Conservation (phyloP, 1,140 invertebrate species). For the Tribolium madens region DNA sequence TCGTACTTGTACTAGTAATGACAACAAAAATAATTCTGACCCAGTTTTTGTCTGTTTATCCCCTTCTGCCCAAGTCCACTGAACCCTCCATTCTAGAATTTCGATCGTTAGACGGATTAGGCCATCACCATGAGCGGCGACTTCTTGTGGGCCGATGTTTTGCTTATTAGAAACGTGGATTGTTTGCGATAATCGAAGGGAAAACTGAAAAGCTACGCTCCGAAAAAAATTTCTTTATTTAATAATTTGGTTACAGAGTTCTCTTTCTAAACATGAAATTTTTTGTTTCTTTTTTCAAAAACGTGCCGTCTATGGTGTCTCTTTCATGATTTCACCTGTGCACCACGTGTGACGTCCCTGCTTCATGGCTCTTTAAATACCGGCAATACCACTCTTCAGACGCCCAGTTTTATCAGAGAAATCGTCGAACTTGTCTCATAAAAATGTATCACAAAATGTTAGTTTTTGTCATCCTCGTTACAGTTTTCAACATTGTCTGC, state of each 20-base stretch:
- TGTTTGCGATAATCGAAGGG: too few species aligned
- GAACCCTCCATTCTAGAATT: slow-evolving; percentile 13
- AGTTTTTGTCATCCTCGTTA: not conserved
- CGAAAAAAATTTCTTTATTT: too few species aligned
- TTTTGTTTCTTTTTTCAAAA: not conserved
- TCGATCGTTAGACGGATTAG: slow-evolving; percentile 9
- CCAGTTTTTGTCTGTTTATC: not conserved
- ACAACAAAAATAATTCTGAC: slow-evolving; percentile 25
- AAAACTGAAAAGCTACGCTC: too few species aligned
- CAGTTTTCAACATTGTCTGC: not conserved
- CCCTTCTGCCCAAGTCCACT: not conserved
- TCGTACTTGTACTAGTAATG: slow-evolving; percentile 10
- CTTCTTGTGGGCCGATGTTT: not conserved
- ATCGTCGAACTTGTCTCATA: not conserved
- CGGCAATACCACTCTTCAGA: not conserved
- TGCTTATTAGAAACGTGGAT: not conserved
- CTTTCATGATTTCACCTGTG: slow-evolving; percentile 9
- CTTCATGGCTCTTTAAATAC: slow-evolving; percentile 11
- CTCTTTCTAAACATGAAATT: too few species aligned
- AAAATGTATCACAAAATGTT: slow-evolving; percentile 8
- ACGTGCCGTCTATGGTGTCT: not conserved
- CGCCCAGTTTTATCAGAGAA: slow-evolving; percentile 16
- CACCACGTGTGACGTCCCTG: not conserved
- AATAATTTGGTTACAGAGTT: too few species aligned
- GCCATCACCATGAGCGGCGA: slow-evolving; percentile 5